phyloP scores from a whole-genome alignment of 2,797 vertebrate species.

The Paramormyrops hopkinsi region DNA sequence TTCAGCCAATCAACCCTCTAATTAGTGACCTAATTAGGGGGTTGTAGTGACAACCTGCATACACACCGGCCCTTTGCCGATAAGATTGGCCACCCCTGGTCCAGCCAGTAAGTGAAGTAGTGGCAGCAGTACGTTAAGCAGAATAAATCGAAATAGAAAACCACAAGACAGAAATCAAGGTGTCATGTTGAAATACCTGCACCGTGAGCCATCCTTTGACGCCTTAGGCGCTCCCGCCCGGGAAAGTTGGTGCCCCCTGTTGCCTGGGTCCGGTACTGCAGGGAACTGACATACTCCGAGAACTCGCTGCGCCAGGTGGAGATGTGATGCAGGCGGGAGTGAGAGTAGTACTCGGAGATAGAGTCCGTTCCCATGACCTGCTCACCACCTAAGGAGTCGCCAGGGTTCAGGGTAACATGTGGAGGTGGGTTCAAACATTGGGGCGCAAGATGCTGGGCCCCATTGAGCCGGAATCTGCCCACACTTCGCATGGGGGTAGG shows the following conservation, averaged over 20 bases:
- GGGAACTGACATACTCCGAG: constrained; percentile 85
- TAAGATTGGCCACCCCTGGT: too few relatives aligned
- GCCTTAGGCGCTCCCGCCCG: constrained; percentile 87
- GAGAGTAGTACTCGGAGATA: constrained; percentile 92
- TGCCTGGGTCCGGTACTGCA: constrained; percentile 68
- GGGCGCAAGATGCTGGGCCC: constrained; percentile 51
- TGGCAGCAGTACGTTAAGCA: background rate
- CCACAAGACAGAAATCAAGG: background rate
- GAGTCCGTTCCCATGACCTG: constrained; percentile 62
- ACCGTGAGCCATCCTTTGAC: constrained; percentile 59
- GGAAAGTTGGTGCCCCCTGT: constrained; percentile 65
- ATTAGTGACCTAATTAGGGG: too few relatives aligned
- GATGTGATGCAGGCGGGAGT: constrained; percentile 92
- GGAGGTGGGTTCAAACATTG: constrained; percentile 25
- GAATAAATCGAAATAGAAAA: background rate
- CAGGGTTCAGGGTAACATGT: constrained; percentile 17
- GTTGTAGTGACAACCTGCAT: too few relatives aligned
- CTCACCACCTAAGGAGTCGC: constrained; percentile 30
- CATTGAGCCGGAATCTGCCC: constrained; percentile 50
- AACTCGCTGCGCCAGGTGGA: constrained; percentile 88
- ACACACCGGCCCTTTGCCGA: too few relatives aligned
- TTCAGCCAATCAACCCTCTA: too few relatives aligned
- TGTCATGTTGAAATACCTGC: constrained; percentile 28
- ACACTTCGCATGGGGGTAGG: constrained; percentile 41
- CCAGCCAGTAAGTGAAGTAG: background rate